Conservation (phyloP, 2,113 vertebrate genomes). For the Platichthys stellatus region DNA sequence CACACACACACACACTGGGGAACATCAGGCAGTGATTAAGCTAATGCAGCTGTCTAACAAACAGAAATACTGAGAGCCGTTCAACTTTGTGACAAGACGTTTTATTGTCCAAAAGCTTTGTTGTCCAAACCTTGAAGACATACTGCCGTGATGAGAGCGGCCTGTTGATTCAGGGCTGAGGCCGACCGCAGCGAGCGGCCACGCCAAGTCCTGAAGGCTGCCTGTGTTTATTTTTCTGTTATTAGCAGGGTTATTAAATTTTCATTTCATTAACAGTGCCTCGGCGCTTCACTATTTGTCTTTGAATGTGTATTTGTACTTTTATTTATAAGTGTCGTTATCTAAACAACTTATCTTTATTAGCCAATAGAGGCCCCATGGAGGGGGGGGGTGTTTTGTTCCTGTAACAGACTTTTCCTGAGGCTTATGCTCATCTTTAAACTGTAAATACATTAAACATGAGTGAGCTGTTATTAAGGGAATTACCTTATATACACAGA, state of each 20-base stretch:
- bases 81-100: slow-evolving; percentile 65
- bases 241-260: slow-evolving; percentile 54
- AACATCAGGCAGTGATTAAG: slow-evolving; percentile 70
- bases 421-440: background rate
- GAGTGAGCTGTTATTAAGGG: background rate
- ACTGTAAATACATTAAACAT: slow-evolving; percentile 14
- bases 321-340: slow-evolving; percentile 48
- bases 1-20: slow-evolving; percentile 32
- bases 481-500: background rate
- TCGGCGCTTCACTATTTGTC: slow-evolving; percentile 21
- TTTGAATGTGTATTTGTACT: slow-evolving; percentile 28
- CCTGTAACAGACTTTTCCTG: slow-evolving; percentile 13
- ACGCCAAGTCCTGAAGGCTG: slow-evolving; percentile 57
- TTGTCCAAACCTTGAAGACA: slow-evolving; percentile 68
- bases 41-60: slow-evolving; percentile 65
- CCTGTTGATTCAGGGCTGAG: slow-evolving; percentile 71
- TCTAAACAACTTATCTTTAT: slow-evolving; percentile 61
- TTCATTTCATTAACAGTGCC: slow-evolving; percentile 46
- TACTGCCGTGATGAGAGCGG: slow-evolving; percentile 61
- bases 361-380: slow-evolving; percentile 10
- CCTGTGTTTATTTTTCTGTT: slow-evolving; percentile 62
- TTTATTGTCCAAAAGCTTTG: slow-evolving; percentile 62
- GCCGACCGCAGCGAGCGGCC: slow-evolving; percentile 52
- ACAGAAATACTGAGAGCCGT: slow-evolving; percentile 59
- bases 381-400: background rate